These are phyloP conservation scores for Ganaspis sp. DNA, from an alignment of 1,140 invertebrate genomes.

Conservation along the genomic window DNA sequence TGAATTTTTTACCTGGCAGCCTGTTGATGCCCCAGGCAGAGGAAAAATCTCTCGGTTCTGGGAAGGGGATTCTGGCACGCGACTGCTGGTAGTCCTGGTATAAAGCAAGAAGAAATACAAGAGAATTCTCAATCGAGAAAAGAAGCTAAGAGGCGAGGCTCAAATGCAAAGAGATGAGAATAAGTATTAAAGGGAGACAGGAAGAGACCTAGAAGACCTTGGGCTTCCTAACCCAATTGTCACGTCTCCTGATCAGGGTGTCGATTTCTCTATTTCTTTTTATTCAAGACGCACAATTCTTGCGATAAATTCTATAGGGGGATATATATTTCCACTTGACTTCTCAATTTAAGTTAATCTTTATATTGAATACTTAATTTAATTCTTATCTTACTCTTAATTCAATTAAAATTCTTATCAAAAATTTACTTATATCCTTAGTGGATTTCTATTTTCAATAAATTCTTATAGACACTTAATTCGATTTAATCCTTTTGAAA, in stretches of 20 bases:
- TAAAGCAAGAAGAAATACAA: constrained; percentile 37
- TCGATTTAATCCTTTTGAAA: no score
- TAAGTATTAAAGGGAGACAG: constrained; percentile 1
- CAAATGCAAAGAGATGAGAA: constrained; percentile 36
- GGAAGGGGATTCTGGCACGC: constrained; percentile 57
- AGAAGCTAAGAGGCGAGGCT: constrained; percentile 28
- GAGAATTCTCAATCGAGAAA: constrained; percentile 34
- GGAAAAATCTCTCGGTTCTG: constrained; percentile 15
- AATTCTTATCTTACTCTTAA: no score
- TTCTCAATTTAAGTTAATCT: no score
- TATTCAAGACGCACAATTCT: not conserved
- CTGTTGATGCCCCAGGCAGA: not conserved
- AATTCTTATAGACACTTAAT: no score
- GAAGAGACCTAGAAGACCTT: constrained; percentile 40
- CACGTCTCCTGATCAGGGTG: not conserved
- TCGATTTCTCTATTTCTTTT: not conserved
- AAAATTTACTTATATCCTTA: no score
- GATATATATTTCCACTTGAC: no score
- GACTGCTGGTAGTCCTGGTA: constrained; percentile 41
- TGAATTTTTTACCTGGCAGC: not conserved
- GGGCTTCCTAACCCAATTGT: constrained; percentile 48
- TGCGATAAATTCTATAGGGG: not conserved
- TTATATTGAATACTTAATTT: no score
- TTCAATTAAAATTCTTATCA: no score
- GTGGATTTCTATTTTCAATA: no score